These are phyloP conservation scores for Xanthorhoe designata DNA, from an alignment of 2,888 invertebrate species.

Conservation along the genomic window DNA sequence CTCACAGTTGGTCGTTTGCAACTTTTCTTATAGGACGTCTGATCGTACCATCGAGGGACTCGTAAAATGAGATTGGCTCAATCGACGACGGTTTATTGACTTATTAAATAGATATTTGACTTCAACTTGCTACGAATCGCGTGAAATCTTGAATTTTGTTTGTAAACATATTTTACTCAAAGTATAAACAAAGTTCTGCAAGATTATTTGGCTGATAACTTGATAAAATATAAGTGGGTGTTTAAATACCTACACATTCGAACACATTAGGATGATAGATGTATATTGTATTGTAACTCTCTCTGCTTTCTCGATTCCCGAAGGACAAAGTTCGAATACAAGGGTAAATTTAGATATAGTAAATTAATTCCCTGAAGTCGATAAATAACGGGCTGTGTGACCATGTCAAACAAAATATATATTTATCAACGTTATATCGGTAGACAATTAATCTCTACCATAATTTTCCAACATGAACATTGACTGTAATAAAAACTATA, in stretches of 20 bases:
- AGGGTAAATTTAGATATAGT: conserved; percentile 29
- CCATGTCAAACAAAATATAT: conserved; percentile 38
- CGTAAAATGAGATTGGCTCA: conserved; percentile 80
- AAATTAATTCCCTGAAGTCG: conserved; percentile 42
- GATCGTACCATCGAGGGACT: conserved; percentile 73
- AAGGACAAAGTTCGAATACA: conserved; percentile 25
- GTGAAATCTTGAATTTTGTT: conserved; percentile 56
- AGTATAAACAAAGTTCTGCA: conserved; percentile 14
- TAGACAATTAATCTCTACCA: conserved; percentile 30
- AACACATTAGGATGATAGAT: conserved; percentile 32
- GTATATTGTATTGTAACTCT: conserved; percentile 23
- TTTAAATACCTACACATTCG: conserved; percentile 16
- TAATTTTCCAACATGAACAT: conserved; percentile 17
- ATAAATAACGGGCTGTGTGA: conserved; percentile 41
- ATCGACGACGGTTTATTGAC: conserved; percentile 79
- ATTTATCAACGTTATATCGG: conserved; percentile 30
- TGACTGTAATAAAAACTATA: conserved; percentile 15
- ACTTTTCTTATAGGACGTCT: conserved; percentile 66
- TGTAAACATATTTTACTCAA: conserved; percentile 39
- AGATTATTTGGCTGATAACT: conserved; percentile 22
- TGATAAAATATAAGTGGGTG: conserved; percentile 17
- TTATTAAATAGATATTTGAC: conserved; percentile 80
- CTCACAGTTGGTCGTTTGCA: conserved; percentile 59
- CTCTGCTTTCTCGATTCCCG: conserved; percentile 24
- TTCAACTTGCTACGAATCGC: conserved; percentile 61